These are phyloP conservation scores for Oxygymnocypris stewartii DNA, from an alignment of 2,113 vertebrate species.

Conservation along the genomic window DNA sequence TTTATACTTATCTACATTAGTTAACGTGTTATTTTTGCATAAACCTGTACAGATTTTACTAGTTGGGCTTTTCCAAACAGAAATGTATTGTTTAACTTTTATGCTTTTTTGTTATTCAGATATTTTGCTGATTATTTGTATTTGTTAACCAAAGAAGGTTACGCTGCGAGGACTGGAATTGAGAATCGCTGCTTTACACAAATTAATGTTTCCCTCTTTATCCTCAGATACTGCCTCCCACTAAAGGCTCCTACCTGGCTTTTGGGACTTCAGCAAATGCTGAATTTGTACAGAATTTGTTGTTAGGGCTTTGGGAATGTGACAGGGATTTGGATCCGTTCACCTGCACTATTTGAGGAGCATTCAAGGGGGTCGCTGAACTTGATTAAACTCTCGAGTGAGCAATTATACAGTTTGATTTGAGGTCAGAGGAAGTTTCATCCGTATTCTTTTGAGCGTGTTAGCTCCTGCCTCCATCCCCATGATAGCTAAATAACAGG, in stretches of 20 bases:
- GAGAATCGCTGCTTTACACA: too few species aligned
- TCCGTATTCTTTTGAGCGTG: constrained; percentile 8
- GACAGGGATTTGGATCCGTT: neutral
- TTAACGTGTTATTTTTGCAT: too few species aligned
- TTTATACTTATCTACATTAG: too few species aligned
- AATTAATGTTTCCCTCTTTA: neutral
- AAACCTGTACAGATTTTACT: too few species aligned
- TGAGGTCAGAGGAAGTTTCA: constrained; percentile 31
- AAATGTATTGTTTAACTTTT: too few species aligned
- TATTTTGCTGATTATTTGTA: too few species aligned
- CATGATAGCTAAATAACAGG: neutral
- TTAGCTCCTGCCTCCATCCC: constrained; percentile 17
- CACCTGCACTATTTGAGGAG: constrained; percentile 2
- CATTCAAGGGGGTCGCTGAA: neutral
- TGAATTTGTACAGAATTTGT: neutral
- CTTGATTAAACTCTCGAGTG: neutral
- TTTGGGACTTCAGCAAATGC: neutral
- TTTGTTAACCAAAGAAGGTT: too few species aligned
- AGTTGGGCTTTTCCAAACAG: too few species aligned
- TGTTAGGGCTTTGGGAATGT: neutral
- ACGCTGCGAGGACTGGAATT: too few species aligned
- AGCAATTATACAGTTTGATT: constrained; percentile 25
- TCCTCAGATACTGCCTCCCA: neutral
- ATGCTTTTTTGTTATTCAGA: too few species aligned
- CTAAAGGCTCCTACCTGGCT: too few species aligned